Evolutionary conservation across 2,888 invertebrate species (phyloP).

Genomic region (Hydropsyche betteni): DNA sequence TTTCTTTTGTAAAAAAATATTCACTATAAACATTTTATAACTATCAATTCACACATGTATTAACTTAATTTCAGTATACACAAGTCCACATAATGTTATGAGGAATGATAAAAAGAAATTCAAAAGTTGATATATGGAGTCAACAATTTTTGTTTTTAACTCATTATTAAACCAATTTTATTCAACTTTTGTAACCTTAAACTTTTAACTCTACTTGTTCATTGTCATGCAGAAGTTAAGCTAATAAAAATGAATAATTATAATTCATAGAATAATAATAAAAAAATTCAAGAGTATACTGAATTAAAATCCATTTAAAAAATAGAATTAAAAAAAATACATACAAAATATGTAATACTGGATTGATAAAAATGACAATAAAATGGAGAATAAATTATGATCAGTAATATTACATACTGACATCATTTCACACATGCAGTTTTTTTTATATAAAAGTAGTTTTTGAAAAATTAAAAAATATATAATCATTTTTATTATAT

Average conservation of each 20-base stretch:
- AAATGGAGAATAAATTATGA: constrained; percentile 3
- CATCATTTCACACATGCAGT: constrained; percentile 11
- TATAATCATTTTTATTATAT: constrained; percentile 2
- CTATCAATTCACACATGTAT: constrained; percentile 52
- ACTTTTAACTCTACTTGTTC: too few species aligned
- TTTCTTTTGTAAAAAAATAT: constrained; percentile 51
- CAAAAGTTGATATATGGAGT: constrained; percentile 44
- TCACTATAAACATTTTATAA: constrained; percentile 45
- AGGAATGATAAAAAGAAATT: constrained; percentile 46
- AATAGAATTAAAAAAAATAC: background rate
- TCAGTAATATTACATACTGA: constrained; percentile 14
- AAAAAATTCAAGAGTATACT: too few species aligned
- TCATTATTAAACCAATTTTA: too few species aligned
- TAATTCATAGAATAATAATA: too few species aligned
- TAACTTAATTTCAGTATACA: constrained; percentile 49
- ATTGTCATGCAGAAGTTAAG: too few species aligned
- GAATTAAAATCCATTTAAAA: background rate
- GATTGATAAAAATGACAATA: background rate
- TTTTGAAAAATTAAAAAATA: constrained; percentile 25
- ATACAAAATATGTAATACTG: constrained; percentile 16
- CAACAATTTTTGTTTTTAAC: too few species aligned
- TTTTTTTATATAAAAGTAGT: constrained; percentile 21
- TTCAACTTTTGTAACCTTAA: too few species aligned
- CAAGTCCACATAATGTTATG: constrained; percentile 49
- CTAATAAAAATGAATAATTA: too few species aligned